A percentile compares a stretch with the other conserved stretches of the same genome.
These are phyloP conservation scores for Cuculus canorus DNA, from an alignment of 2,797 vertebrate species.

Conservation along the genomic window DNA sequence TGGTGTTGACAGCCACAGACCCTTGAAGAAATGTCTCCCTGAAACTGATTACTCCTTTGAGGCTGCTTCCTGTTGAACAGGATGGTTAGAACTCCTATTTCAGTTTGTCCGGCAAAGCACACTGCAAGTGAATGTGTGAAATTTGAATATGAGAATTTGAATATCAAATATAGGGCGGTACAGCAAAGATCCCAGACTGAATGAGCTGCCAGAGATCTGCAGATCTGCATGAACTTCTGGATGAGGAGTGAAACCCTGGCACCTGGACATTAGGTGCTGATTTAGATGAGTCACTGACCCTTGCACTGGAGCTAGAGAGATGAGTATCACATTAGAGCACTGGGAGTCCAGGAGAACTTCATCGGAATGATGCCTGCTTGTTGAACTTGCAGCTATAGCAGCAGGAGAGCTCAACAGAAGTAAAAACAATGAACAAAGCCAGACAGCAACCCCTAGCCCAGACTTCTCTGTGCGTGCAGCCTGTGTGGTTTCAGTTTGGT, in stretches of 20 bases:
- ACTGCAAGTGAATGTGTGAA: neutral
- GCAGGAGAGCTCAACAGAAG: neutral
- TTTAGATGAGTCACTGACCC: constrained; percentile 18
- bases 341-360: neutral
- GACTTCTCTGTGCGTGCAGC: neutral
- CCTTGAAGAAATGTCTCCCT: constrained; percentile 14
- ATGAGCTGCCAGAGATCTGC: neutral
- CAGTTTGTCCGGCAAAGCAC: neutral
- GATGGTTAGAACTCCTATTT: neutral
- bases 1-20: constrained; percentile 30
- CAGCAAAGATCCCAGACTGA: neutral
- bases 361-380: neutral
- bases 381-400: neutral
- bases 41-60: constrained; percentile 11
- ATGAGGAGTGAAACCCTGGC: constrained; percentile 26
- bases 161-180: constrained; percentile 42
- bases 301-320: neutral
- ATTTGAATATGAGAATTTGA: constrained; percentile 48
- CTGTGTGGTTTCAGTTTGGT: neutral
- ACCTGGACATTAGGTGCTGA: neutral
- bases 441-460: neutral
- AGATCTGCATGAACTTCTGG: neutral
- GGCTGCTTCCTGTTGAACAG: constrained; percentile 13
- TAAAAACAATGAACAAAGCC: neutral
- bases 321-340: neutral